Percentiles rank a stretch among this genome's conserved stretches.
These are phyloP conservation scores for chimpanzee (Pan troglodytes) DNA, from an alignment of 2,113 vertebrate genomes.

Conservation along the genomic window DNA sequence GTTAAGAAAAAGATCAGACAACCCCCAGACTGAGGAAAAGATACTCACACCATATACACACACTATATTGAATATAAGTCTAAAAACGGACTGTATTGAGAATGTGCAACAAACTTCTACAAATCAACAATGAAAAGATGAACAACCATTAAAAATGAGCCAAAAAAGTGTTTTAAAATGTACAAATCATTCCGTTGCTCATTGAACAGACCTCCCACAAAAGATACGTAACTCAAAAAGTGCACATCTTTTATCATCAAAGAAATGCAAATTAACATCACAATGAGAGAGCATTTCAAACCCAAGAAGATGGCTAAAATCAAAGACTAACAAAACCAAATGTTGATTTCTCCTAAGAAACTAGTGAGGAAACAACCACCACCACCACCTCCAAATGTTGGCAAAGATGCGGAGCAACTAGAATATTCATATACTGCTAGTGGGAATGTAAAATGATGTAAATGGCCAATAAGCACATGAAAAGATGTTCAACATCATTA, in stretches of 20 bases:
- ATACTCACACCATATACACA: neutral
- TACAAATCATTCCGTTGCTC: neutral
- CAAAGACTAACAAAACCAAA: neutral
- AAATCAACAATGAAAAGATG: neutral
- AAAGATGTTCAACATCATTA: neutral
- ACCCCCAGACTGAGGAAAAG: neutral
- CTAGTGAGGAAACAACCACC: neutral
- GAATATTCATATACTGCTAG: neutral
- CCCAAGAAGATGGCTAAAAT: neutral
- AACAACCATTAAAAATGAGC: neutral
- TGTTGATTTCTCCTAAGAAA: neutral
- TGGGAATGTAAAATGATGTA: neutral
- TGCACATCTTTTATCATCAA: neutral
- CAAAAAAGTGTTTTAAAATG: neutral
- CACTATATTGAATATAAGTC: too few species aligned
- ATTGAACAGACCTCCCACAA: conserved; percentile 8
- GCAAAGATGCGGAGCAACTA: neutral
- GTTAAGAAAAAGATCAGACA: neutral
- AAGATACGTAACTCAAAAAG: neutral
- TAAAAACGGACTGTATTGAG: neutral
- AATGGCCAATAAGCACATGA: neutral
- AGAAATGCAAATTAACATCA: neutral
- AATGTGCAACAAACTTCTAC: neutral
- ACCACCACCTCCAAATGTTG: neutral
- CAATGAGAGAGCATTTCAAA: neutral